Conservation (phyloP, 23 tunicate genomes). For the Ascidia mentula region DNA sequence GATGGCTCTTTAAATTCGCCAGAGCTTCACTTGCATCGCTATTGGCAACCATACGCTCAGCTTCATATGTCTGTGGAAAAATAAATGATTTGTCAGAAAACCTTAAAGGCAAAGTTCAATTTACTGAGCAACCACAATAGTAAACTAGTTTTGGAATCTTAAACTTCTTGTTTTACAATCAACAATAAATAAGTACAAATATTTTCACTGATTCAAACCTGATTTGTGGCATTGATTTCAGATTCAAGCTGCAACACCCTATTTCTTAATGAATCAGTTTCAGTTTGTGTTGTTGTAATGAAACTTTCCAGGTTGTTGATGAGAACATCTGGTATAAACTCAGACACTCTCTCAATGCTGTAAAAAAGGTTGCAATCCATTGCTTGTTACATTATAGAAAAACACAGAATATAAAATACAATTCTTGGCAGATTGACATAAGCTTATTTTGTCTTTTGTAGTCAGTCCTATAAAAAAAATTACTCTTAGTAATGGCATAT, state of each 20-base stretch:
- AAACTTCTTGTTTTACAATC: not conserved
- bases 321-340: conserved; percentile 51
- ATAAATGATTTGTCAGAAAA: not conserved
- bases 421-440: too few relatives aligned
- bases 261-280: conserved; percentile 56
- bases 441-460: too few relatives aligned
- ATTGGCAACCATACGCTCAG: conserved; percentile 33
- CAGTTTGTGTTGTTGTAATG: conserved; percentile 38
- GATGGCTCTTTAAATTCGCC: conserved; percentile 18
- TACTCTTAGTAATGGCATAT: not conserved
- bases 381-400: too few relatives aligned
- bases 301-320: conserved; percentile 40
- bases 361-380: conserved; percentile 7
- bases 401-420: too few relatives aligned
- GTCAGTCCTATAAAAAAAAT: too few relatives aligned
- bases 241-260: conserved; percentile 64
- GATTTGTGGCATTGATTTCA: conserved; percentile 58
- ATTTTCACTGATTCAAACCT: conserved; percentile 25
- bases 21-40: conserved; percentile 43
- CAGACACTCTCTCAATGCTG: conserved; percentile 41
- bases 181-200: not conserved
- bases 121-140: not conserved
- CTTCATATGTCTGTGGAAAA: conserved; percentile 39
- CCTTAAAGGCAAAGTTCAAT: not conserved
- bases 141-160: not conserved